These are phyloP conservation scores for Acromyrmex echinatior DNA, from an alignment of 1,140 invertebrate genomes.

Conservation along the genomic window DNA sequence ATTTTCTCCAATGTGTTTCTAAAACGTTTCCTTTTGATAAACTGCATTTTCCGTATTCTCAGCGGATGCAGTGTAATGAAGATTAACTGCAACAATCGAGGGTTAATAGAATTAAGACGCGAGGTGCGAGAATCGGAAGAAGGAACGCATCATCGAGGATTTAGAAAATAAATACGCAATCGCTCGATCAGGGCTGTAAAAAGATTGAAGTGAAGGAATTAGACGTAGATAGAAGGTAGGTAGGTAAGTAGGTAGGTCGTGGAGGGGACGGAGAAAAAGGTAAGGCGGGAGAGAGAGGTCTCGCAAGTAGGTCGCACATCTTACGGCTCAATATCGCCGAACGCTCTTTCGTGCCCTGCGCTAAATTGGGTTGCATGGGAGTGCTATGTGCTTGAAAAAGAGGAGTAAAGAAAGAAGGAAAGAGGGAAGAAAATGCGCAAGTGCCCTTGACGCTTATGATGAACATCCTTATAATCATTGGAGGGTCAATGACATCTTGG, in stretches of 20 bases:
- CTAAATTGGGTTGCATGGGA: slow-evolving; percentile 83
- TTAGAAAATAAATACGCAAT: slow-evolving; percentile 35
- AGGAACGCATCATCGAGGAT: slow-evolving; percentile 4
- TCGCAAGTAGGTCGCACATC: slow-evolving; percentile 84
- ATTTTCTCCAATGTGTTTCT: neutral
- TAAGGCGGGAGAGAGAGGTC: slow-evolving; percentile 69
- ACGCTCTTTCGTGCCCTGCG: slow-evolving; percentile 82
- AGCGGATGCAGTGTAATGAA: slow-evolving; percentile 3
- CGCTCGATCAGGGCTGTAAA: slow-evolving; percentile 34
- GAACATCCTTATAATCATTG: neutral
- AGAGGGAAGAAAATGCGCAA: neutral
- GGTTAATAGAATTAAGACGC: slow-evolving; percentile 51
- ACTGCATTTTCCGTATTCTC: neutral
- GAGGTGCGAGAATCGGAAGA: neutral
- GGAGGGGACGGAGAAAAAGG: slow-evolving; percentile 67
- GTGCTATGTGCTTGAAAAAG: slow-evolving; percentile 40
- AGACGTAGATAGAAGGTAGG: neutral
- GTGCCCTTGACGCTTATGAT: neutral
- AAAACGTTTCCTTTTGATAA: neutral
- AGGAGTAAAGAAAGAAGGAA: too few species aligned
- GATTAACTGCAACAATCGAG: slow-evolving; percentile 14
- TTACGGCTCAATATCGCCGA: slow-evolving; percentile 84
- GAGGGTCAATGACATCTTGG: neutral
- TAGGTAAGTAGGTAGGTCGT: neutral
- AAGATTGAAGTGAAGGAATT: slow-evolving; percentile 49